These are phyloP conservation scores for Sebastes ruberrimus DNA, from an alignment of 2,797 vertebrate species.

Conservation along the genomic window DNA sequence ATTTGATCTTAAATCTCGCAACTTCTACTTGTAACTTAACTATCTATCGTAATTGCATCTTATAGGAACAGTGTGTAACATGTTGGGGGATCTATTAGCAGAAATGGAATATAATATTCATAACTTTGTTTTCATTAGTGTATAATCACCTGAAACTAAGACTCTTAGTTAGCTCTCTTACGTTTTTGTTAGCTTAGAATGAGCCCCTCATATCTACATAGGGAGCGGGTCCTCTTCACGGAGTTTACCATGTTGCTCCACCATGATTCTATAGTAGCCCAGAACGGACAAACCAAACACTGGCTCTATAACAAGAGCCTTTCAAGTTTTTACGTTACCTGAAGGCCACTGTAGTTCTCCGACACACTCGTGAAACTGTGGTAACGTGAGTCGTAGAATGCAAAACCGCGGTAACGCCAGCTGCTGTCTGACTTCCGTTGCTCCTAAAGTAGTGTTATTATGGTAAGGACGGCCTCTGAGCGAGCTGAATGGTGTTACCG, in stretches of 20 bases:
- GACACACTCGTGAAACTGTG: not conserved
- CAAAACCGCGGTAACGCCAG: fast-evolving
- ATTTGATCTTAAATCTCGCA: not conserved
- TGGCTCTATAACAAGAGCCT: not conserved
- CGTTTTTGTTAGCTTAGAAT: not conserved
- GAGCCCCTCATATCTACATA: not conserved
- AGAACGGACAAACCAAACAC: not conserved
- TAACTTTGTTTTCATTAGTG: no score
- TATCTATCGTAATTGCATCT: not conserved
- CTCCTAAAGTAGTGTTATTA: not conserved
- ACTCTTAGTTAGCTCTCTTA: not conserved
- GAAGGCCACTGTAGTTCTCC: not conserved
- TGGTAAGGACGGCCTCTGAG: not conserved
- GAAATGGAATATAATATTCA: no score
- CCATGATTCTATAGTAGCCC: not conserved
- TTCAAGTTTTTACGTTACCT: not conserved
- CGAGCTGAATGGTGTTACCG: fast-evolving
- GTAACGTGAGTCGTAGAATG: not conserved
- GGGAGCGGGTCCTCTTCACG: not conserved
- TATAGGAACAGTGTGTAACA: no score
- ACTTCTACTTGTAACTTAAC: no score
- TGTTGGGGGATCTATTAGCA: no score
- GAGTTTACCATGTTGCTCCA: not conserved
- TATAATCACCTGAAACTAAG: no score
- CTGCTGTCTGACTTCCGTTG: not conserved